A percentile compares a stretch with the other conserved stretches of the same genome.
These are phyloP conservation scores for Ericerus pela DNA, from an alignment of 1,140 invertebrate genomes.

Conservation along the genomic window DNA sequence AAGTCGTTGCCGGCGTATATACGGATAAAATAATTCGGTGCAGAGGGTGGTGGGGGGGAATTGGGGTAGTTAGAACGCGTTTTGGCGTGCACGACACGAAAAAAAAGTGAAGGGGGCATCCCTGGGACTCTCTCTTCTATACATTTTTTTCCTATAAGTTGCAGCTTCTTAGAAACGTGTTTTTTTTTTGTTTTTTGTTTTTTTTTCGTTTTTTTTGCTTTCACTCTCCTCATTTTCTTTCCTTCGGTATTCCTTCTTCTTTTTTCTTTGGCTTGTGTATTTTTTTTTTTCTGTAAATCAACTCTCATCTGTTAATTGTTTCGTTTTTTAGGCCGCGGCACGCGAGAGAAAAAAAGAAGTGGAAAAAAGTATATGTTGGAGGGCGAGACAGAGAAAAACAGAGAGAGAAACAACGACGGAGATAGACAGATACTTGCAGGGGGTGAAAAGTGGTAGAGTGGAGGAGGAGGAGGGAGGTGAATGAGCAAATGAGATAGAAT, in stretches of 20 bases:
- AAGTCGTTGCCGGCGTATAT: no score
- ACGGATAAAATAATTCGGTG: background rate
- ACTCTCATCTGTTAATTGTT: slow-evolving; percentile 12
- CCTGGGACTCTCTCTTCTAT: slow-evolving; percentile 5
- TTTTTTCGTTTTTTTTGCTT: no score
- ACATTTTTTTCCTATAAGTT: no score
- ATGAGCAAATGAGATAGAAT: no score
- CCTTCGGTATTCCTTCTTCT: background rate
- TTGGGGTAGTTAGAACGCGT: background rate
- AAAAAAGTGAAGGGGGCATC: no score
- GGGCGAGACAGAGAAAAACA: no score
- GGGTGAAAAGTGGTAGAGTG: no score
- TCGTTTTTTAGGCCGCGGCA: slow-evolving; percentile 10
- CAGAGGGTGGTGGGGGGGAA: background rate
- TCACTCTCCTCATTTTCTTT: background rate
- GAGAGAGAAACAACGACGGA: no score
- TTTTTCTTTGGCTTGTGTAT: no score
- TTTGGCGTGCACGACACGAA: background rate
- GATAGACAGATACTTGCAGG: no score
- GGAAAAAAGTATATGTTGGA: background rate
- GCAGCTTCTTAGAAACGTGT: slow-evolving; percentile 5
- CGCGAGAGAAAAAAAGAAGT: background rate
- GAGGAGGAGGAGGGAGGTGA: no score
- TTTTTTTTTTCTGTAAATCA: slow-evolving; percentile 7
- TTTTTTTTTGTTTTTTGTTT: no score